Percentiles rank a stretch among this genome's conserved stretches.
Conservation (phyloP, 2,113 vertebrate species). For the Mobula birostris region DNA sequence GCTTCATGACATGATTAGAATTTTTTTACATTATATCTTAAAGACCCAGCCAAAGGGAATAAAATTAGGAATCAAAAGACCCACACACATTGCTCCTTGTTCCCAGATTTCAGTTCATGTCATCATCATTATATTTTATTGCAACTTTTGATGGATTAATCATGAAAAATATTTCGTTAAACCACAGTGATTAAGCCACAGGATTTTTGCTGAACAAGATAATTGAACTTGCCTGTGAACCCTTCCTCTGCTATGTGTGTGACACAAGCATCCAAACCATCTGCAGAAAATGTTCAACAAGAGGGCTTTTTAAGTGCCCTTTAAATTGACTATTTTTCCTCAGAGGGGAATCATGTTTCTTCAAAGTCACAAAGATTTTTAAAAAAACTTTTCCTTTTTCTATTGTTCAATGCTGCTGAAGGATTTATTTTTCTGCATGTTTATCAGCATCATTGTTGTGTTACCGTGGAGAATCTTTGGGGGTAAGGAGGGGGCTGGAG, state of each 20-base stretch:
- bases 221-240: slow-evolving; percentile 11
- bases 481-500: background rate
- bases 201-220: background rate
- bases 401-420: slow-evolving; percentile 28
- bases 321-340: background rate
- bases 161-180: background rate
- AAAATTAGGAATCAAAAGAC: slow-evolving; percentile 41
- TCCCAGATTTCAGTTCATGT: slow-evolving; percentile 35
- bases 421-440: slow-evolving; percentile 34
- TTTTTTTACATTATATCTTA: background rate
- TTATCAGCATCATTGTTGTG: slow-evolving; percentile 34
- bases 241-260: background rate
- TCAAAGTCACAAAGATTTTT: slow-evolving; percentile 6
- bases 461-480: slow-evolving; percentile 41
- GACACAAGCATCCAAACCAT: slow-evolving; percentile 5
- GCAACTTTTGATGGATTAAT: slow-evolving; percentile 20
- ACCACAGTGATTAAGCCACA: background rate
- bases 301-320: background rate
- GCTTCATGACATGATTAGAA: background rate
- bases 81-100: slow-evolving; percentile 45
- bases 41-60: slow-evolving; percentile 39
- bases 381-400: background rate
- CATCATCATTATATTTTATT: background rate
- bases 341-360: background rate
- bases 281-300: background rate